A percentile compares a stretch with the other conserved stretches of the same genome.
Evolutionary conservation across 2,888 invertebrate genomes (phyloP).

Genomic region (Mesoligia furuncula): DNA sequence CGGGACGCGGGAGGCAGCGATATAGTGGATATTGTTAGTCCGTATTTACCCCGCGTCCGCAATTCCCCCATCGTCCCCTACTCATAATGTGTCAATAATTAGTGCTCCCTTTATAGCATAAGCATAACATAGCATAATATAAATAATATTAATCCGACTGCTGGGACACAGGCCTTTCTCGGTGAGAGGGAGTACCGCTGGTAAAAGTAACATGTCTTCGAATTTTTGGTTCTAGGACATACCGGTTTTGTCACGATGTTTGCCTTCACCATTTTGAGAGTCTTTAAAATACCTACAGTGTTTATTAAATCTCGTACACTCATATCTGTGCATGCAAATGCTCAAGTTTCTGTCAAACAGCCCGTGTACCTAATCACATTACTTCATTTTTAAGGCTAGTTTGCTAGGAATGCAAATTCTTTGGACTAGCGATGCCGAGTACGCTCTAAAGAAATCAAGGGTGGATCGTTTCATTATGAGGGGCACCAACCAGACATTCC

Average conservation of each 20-base stretch:
- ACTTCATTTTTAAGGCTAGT: constrained; percentile 91
- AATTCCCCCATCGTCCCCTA: no score
- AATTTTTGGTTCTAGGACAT: no score
- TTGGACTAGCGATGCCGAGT: constrained; percentile 96
- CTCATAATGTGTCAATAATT: background rate
- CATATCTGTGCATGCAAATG: background rate
- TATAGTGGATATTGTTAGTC: no score
- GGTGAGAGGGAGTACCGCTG: no score
- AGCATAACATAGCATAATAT: no score
- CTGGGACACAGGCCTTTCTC: no score
- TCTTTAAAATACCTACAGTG: background rate
- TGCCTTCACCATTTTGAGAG: no score
- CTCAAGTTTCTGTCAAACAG: background rate
- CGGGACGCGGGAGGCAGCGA: no score
- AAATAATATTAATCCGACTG: no score
- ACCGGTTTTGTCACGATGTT: no score
- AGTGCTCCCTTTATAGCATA: background rate
- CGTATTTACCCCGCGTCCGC: no score
- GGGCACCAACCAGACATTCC: constrained; percentile 94
- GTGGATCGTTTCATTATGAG: constrained; percentile 95
- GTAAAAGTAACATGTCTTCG: no score
- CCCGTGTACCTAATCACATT: background rate
- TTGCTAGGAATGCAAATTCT: constrained; percentile 95
- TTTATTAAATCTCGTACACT: background rate
- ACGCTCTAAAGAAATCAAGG: constrained; percentile 93